Evolutionary conservation across 2,797 vertebrate species (phyloP).

Genomic region (Enteromius viviparus): DNA sequence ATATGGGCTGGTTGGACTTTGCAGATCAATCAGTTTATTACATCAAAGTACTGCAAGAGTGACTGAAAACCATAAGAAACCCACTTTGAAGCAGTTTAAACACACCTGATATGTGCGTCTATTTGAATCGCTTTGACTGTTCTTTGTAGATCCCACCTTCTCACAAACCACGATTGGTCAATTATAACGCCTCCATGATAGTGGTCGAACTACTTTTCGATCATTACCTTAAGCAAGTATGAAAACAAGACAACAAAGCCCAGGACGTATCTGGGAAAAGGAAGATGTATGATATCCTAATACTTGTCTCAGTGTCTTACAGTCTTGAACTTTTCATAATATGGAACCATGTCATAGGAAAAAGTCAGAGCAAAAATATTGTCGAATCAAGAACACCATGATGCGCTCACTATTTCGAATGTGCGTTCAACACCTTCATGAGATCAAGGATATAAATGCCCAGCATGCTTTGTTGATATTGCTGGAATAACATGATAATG

Average conservation of each 20-base stretch:
- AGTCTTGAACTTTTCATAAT: not conserved
- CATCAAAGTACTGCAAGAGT: not conserved
- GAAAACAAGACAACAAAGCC: not conserved
- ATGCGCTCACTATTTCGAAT: slow-evolving; percentile 20
- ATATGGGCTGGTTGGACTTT: not conserved
- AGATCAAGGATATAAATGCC: slow-evolving; percentile 28
- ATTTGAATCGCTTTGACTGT: not conserved
- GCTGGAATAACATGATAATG: slow-evolving; percentile 43
- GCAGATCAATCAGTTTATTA: not conserved
- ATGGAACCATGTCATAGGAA: not conserved
- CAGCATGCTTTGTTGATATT: slow-evolving; percentile 33
- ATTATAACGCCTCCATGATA: not conserved
- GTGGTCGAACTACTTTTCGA: not conserved
- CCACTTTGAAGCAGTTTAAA: not conserved
- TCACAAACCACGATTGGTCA: not conserved
- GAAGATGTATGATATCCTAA: not conserved
- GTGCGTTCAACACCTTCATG: not conserved
- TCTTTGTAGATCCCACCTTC: not conserved
- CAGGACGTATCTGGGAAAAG: not conserved
- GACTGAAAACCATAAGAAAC: not conserved
- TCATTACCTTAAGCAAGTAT: not conserved
- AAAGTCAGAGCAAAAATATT: not conserved
- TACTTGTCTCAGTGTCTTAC: not conserved
- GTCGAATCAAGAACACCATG: not conserved
- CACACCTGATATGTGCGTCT: not conserved